Evolutionary conservation across 2,888 invertebrate genomes (phyloP).

Genomic region (Pediacus dermestoides): DNA sequence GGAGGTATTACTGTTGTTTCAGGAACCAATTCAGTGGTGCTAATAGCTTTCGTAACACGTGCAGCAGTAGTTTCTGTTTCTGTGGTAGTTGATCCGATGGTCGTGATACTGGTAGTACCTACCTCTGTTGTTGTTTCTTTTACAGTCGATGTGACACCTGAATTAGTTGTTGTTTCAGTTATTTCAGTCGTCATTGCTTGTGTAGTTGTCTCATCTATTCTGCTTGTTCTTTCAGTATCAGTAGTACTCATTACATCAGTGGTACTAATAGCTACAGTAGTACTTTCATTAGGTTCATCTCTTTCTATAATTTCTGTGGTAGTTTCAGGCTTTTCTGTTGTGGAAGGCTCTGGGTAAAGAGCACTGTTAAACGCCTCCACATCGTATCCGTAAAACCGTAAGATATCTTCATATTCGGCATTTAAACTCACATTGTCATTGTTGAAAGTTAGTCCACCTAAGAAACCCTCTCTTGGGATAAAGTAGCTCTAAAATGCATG

Average conservation of each 20-base stretch:
- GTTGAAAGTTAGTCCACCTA: constrained; percentile 76
- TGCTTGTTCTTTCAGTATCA: constrained; percentile 33
- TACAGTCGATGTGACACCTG: constrained; percentile 13
- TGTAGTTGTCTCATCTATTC: constrained; percentile 33
- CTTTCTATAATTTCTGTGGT: constrained; percentile 23
- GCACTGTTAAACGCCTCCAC: constrained; percentile 53
- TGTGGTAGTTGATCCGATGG: constrained; percentile 6
- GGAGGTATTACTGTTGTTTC: constrained; percentile 9
- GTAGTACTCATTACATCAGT: constrained; percentile 25
- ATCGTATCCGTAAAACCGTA: constrained; percentile 80
- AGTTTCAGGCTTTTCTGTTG: constrained; percentile 28
- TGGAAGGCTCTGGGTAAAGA: constrained; percentile 38
- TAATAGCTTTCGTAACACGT: too few relatives aligned
- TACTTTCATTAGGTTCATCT: constrained; percentile 20
- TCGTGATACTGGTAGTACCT: constrained; percentile 4
- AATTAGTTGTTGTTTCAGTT: constrained; percentile 21
- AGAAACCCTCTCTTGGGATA: constrained; percentile 75
- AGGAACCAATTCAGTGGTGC: constrained; percentile 2
- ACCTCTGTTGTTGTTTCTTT: constrained; percentile 12
- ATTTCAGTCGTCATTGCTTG: constrained; percentile 9
- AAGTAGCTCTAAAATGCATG: constrained; percentile 68
- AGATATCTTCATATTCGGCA: constrained; percentile 67
- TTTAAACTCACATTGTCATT: constrained; percentile 73
- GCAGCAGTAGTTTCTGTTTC: constrained; percentile 7
- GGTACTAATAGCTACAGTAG: constrained; percentile 12